Evolutionary conservation across 2,113 vertebrate genomes (phyloP), one percentile per base, ranked within the genome.

Genomic region (Collichthys lucidus): DNA sequence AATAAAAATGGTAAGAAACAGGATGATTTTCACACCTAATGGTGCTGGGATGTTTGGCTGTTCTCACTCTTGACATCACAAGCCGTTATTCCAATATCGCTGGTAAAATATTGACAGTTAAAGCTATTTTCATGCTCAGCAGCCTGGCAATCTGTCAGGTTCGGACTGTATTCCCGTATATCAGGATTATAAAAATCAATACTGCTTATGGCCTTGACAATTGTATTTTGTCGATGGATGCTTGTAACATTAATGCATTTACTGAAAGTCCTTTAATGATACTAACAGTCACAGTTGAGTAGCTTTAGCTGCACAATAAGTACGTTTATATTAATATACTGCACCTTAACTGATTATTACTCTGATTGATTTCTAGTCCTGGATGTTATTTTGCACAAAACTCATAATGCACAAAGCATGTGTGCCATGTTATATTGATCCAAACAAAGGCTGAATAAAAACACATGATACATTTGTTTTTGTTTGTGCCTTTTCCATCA

Each of bases 141-240:
- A 3, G 16, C 14, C 11, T 8, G 3, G n/a, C 15, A 7, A 16
- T 31, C 1, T 11, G 47, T 46, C 22, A 15, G 4, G 14, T 9
- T 52, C 2, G 2, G 14, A 49, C 35, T 35, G 47, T 49, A 17
- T 44, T 17, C 14, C 8, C 3, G 1, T 35, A 2, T 10, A 16
- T 60, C 29, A 52, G 42, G n/a, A 61, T 61, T 53, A 61, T n/a
- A 31, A 53, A 47, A 65, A 59, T 77, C 59, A 57, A 59, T 71
- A 59, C 19, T 26, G 24, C 11, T 61, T 61, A 53, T 22, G 14
- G 5, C n/a, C 16, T 50, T 35, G 11, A 29, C 35, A 47, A 4
- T 16, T 40, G 52, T 31, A 12, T 46, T 79, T 42, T 47, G 24
- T 63, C n/a, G 10, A 42, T 17, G 22, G 19, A 42, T 60, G 42